A percentile compares a stretch with the other conserved stretches of the same genome.
phyloP scores from a whole-genome alignment of 2,888 invertebrate genomes.

The Eueremaeus valkanovi region DNA sequence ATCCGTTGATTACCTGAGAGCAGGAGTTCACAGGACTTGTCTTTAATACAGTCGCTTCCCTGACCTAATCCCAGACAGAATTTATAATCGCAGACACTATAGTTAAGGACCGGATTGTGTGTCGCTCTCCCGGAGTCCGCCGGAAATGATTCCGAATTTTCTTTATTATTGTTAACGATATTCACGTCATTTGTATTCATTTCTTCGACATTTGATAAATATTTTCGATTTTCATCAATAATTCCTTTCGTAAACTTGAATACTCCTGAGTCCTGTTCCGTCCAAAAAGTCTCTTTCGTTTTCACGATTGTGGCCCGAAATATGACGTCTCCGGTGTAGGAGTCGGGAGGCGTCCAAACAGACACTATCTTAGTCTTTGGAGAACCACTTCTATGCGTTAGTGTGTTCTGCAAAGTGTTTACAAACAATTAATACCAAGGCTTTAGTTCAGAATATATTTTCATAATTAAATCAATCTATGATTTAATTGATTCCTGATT shows the following conservation, averaged over 20 bases:
- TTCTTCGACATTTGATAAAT: not conserved
- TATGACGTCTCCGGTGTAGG: slow-evolving; percentile 2
- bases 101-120: not conserved
- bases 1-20: slow-evolving; percentile 34
- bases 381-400: slow-evolving; percentile 6
- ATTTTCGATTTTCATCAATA: not conserved
- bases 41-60: not conserved
- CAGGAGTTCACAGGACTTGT: slow-evolving; percentile 17
- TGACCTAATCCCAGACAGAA: slow-evolving; percentile 37
- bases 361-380: not conserved
- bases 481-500: no score
- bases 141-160: not conserved
- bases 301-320: slow-evolving; percentile 35
- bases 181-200: not conserved
- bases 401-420: not conserved
- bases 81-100: slow-evolving; percentile 4
- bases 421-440: no score
- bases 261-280: slow-evolving; percentile 3
- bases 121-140: not conserved
- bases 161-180: not conserved
- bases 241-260: not conserved
- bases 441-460: not conserved
- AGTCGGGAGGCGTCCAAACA: slow-evolving; percentile 28
- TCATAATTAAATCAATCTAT: not conserved
- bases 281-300: slow-evolving; percentile 34